Conservation (phyloP, 2,797 vertebrate genomes). For the Sebastes wilsoni region DNA sequence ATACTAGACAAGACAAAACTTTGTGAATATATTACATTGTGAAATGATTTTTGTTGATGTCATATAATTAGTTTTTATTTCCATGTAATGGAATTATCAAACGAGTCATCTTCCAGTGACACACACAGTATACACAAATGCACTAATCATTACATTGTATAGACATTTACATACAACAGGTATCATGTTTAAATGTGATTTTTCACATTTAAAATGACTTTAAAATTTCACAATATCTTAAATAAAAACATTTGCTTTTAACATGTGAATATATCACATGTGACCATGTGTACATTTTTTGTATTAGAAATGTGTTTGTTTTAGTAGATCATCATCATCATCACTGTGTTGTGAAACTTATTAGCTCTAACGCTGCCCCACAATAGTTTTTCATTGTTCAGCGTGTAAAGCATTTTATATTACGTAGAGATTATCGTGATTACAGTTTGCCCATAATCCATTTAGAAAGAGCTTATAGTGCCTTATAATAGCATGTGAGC, state of each 20-base stretch:
- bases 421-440: slow-evolving; percentile 56
- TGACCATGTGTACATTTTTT: neutral
- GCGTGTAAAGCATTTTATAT: slow-evolving; percentile 43
- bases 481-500: slow-evolving; percentile 65
- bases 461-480: slow-evolving; percentile 61
- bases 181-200: neutral
- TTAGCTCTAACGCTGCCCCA: neutral
- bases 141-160: neutral
- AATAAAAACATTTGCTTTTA: neutral
- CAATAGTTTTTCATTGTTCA: slow-evolving; percentile 33
- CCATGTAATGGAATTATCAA: neutral
- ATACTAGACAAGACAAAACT: no score
- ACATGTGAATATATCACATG: neutral
- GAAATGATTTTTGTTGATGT: neutral
- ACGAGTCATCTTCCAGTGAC: neutral
- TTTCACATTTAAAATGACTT: neutral
- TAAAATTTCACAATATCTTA: neutral
- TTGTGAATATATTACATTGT: neutral
- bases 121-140: neutral
- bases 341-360: neutral
- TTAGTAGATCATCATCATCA: neutral
- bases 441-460: slow-evolving; percentile 59
- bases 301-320: neutral
- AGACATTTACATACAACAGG: neutral
- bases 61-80: neutral